phyloP scores from a whole-genome alignment of 1,140 invertebrate species.

The Littorina saxatilis region DNA sequence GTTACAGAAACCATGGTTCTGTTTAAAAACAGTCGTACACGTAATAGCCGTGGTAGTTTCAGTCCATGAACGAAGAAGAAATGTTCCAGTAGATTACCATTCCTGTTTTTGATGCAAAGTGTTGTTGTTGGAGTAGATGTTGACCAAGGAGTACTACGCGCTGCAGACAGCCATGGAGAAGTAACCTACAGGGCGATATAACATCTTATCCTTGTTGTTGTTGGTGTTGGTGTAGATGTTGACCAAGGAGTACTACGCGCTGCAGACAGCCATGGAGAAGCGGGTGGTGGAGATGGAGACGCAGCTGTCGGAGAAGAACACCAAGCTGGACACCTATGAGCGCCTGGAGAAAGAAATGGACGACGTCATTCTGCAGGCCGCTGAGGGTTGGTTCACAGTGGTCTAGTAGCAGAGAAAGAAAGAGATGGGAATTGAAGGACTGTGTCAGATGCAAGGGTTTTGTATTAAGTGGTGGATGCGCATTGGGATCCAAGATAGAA shows the following conservation, averaged over 20 bases:
- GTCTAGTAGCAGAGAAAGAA: constrained; percentile 60
- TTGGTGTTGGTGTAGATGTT: constrained; percentile 60
- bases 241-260: constrained; percentile 74
- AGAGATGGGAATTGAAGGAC: no score
- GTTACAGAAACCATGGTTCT: no score
- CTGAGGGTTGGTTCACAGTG: constrained; percentile 66
- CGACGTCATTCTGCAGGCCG: constrained; percentile 75
- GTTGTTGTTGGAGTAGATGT: constrained; percentile 54
- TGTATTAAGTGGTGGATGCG: no score
- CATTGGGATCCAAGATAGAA: no score
- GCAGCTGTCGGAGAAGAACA: constrained; percentile 64
- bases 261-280: constrained; percentile 68
- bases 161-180: constrained; percentile 69
- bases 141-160: constrained; percentile 74
- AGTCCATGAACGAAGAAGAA: no score
- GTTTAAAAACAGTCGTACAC: no score
- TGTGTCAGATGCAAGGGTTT: no score
- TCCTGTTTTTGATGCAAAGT: no score
- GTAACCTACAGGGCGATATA: constrained; percentile 54
- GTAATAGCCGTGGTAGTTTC: no score
- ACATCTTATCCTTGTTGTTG: not conserved
- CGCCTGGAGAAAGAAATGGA: constrained; percentile 75
- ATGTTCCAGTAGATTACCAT: no score
- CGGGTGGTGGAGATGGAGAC: constrained; percentile 70
- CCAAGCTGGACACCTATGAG: constrained; percentile 72